These are phyloP conservation scores for Drosophila quinaria DNA, from an alignment of 2,888 invertebrate species.

Conservation along the genomic window DNA sequence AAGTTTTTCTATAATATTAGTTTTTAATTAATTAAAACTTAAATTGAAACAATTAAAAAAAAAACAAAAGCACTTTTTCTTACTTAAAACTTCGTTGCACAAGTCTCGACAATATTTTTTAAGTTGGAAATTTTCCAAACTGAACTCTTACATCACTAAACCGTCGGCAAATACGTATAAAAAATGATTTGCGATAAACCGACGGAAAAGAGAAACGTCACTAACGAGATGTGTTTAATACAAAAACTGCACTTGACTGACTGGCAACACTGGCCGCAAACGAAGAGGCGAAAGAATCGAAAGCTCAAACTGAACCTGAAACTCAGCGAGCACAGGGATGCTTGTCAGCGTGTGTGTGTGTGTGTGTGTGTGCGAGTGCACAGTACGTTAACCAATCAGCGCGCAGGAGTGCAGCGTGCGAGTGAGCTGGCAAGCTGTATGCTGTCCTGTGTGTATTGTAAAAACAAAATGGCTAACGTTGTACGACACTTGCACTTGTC, in stretches of 20 bases:
- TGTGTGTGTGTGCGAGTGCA: not conserved
- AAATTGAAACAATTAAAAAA: too few species aligned
- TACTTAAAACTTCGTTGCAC: too few species aligned
- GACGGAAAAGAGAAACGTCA: constrained; percentile 9
- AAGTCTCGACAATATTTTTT: too few species aligned
- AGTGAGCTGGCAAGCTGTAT: constrained; percentile 32
- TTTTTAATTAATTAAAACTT: too few species aligned
- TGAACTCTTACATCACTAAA: not conserved
- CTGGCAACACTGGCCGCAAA: constrained; percentile 1
- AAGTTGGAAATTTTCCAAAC: too few species aligned
- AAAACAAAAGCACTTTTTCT: too few species aligned
- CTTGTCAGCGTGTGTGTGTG: not conserved
- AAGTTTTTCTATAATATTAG: too few species aligned
- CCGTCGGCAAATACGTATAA: constrained; percentile 8
- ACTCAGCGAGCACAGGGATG: constrained; percentile 3
- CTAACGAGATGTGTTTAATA: not conserved
- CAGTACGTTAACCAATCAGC: constrained; percentile 51
- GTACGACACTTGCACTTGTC: constrained; percentile 60
- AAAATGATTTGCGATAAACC: not conserved
- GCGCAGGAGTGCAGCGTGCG: constrained; percentile 27
- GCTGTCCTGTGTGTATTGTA: constrained; percentile 2
- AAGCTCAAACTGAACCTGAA: constrained; percentile 11
- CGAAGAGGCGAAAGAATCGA: not conserved
- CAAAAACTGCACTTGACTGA: constrained; percentile 8
- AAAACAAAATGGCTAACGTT: constrained; percentile 84